Base-by-base conservation (phyloP, 2,797 vertebrate genomes). In the Schizopygopsis malacanthus region DNA sequence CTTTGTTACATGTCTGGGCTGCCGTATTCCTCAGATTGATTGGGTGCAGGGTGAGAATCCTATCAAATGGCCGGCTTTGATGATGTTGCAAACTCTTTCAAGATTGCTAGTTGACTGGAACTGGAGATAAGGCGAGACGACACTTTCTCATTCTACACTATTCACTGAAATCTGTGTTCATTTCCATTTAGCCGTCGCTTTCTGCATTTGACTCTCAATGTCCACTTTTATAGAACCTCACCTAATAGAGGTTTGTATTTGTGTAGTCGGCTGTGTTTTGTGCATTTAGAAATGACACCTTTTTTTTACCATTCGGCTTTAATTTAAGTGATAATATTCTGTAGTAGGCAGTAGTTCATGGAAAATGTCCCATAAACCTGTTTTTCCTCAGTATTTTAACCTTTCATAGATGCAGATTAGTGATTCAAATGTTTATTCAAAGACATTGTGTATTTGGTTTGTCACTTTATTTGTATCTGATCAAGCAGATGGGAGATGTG, bases 71-170 rank as follows among this genome's bases (percentile, higher is more conserved):
- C 93, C 94, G 93, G 95, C 97, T 97, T 97, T 98, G 97, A 98
- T 98, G 97, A 97, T 96, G 97, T 97, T 94, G 96, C 96, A 95
- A 94, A 96, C 96, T 97, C 96, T 98, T 98, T 98, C 96, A 97
- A 97, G 94, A 96, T 95, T 94, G 96, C 96, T 96, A 96, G 96
- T 97, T 96, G 97, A 98, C 96, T 97, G 97, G 96, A 97, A 97
- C 96, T 93, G 93, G 94, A 95, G 96, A 97, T 96, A 97, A 97
- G 95, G 92, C 95, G 92, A 90, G 92, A 91, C 95, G 95, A 93
- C 94, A 94, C 94, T 96, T 95, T 95, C 95, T 94, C 93, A 91
- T 85, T 86, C 90, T 92, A 93, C 90, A 94, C 93, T 94, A 94
- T 96, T 96, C 95, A 95, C 90, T 94, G 93, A 85, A 95, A 96